These are phyloP conservation scores for Ptychodera flava DNA, from an alignment of 35 echinoderm and acorn worm genomes.

Conservation along the genomic window DNA sequence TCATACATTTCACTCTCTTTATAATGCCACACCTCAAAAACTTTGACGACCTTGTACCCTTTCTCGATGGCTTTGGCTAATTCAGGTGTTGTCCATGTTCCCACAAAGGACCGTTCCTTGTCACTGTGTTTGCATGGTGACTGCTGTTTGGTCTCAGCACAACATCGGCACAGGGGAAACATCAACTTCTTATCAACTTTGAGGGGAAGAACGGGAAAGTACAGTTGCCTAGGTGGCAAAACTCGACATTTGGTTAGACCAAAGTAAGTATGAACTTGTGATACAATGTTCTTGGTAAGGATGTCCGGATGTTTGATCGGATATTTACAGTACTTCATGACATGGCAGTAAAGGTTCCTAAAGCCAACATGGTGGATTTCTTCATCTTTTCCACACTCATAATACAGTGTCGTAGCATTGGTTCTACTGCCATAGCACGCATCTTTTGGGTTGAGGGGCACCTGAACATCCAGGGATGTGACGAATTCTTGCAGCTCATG, in stretches of 20 bases:
- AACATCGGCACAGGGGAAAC: too few species aligned
- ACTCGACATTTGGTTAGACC: conserved; percentile 13
- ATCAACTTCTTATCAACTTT: too few species aligned
- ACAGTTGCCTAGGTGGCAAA: conserved; percentile 7
- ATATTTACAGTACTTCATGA: not conserved
- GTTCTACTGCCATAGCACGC: not conserved
- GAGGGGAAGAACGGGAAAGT: conserved; percentile 11
- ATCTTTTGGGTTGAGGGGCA: not conserved
- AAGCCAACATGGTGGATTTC: conserved; percentile 1
- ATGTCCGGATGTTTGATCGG: not conserved
- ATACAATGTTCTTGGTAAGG: not conserved
- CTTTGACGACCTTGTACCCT: conserved; percentile 16
- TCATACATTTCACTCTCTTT: conserved; percentile 34
- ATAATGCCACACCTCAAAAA: conserved; percentile 73
- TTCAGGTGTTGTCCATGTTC: conserved; percentile 61
- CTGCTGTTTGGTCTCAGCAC: too few species aligned
- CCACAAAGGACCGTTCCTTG: conserved; percentile 24
- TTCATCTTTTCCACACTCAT: not conserved
- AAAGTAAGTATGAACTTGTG: not conserved
- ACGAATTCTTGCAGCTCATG: too few species aligned
- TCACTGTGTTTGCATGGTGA: conserved; percentile 21
- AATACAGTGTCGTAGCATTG: not conserved
- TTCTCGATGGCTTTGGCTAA: too few species aligned
- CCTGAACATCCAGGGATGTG: too few species aligned
- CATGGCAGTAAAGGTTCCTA: not conserved